Conservation (phyloP, 2,113 vertebrate species). For the Hippocampus zosterae region DNA sequence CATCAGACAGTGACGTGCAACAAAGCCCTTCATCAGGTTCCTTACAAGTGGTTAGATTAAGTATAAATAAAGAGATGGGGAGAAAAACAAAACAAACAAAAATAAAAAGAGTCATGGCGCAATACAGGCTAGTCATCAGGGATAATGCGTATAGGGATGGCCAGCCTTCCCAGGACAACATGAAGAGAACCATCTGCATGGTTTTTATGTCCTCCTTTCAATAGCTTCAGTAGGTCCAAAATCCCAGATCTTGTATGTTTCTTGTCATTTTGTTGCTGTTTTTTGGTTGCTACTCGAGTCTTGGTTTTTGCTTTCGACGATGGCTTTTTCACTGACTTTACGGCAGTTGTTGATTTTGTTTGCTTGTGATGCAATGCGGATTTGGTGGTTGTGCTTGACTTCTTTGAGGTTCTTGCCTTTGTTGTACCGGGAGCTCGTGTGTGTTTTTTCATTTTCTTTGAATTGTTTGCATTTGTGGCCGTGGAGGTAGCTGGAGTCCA, state of each 20-base stretch:
- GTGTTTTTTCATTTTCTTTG: conserved; percentile 3
- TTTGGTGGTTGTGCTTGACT: conserved; percentile 9
- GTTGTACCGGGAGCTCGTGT: conserved; percentile 13
- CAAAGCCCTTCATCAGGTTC: conserved; percentile 53
- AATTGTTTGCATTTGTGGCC: conserved; percentile 6
- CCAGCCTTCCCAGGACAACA: conserved; percentile 71
- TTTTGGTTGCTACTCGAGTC: conserved; percentile 23
- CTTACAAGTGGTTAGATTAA: conserved; percentile 12
- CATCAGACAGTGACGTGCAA: conserved; percentile 18
- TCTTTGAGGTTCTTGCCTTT: conserved; percentile 24
- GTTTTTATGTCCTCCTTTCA: conserved; percentile 36
- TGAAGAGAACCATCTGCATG: conserved; percentile 57
- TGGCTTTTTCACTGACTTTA: conserved; percentile 10
- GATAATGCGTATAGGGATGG: conserved; percentile 72
- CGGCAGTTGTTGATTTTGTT: background rate
- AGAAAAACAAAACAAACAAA: background rate
- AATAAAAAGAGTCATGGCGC: background rate
- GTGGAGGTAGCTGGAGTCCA: conserved; percentile 15
- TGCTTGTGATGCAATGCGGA: background rate
- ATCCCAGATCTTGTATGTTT: conserved; percentile 25
- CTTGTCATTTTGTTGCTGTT: conserved; percentile 34
- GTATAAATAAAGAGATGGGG: conserved; percentile 34
- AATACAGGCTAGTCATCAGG: conserved; percentile 55
- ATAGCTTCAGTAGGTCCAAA: conserved; percentile 59
- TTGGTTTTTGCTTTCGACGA: conserved; percentile 9